phyloP scores from a whole-genome alignment of 2,797 vertebrate species.

The Aulostomus chinensis region DNA sequence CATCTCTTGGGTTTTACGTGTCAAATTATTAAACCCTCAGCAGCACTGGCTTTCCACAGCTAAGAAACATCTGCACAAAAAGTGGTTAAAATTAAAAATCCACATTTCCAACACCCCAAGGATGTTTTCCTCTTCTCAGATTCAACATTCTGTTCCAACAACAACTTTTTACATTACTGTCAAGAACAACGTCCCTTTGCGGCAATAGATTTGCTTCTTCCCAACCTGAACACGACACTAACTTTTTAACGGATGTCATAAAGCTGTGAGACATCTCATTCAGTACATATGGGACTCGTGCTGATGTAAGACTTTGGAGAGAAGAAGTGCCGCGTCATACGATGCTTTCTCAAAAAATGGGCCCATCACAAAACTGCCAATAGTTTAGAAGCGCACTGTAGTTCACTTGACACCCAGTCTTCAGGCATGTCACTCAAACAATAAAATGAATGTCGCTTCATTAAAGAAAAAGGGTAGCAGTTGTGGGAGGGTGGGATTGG shows the following conservation, averaged over 20 bases:
- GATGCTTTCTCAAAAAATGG: slow-evolving; percentile 49
- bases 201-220: slow-evolving; percentile 67
- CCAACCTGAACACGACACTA: slow-evolving; percentile 68
- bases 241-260: slow-evolving; percentile 76
- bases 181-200: slow-evolving; percentile 53
- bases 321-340: slow-evolving; percentile 55
- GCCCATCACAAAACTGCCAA: slow-evolving; percentile 59
- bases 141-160: slow-evolving; percentile 57
- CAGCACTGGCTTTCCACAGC: slow-evolving; percentile 15
- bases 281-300: slow-evolving; percentile 56
- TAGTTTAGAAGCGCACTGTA: slow-evolving; percentile 51
- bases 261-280: slow-evolving; percentile 75
- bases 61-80: slow-evolving; percentile 33
- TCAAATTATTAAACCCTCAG: slow-evolving; percentile 41
- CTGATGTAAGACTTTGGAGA: slow-evolving; percentile 67
- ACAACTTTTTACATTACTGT: slow-evolving; percentile 67
- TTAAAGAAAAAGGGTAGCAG: slow-evolving; percentile 24
- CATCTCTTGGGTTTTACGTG: slow-evolving; percentile 32
- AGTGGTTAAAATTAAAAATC: slow-evolving; percentile 41
- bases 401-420: slow-evolving; percentile 60
- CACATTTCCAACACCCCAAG: slow-evolving; percentile 38
- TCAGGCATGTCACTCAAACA: slow-evolving; percentile 47
- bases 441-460: slow-evolving; percentile 26
- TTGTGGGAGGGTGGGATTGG: slow-evolving; percentile 49
- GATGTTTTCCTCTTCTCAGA: slow-evolving; percentile 53